Conservation (phyloP, 2,888 invertebrate genomes). For the Antheraea assamensis region DNA sequence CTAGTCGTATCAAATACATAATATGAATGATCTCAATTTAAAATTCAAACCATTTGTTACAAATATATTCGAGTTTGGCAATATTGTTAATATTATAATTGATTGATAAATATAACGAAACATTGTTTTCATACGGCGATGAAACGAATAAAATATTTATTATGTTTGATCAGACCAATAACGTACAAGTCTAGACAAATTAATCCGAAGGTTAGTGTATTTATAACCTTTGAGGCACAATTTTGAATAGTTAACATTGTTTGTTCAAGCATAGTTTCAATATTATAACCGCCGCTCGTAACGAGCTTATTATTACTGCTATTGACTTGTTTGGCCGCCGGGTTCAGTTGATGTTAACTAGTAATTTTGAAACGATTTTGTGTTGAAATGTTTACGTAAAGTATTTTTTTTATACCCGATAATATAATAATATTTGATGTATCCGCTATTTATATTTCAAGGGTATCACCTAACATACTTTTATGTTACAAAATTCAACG, state of each 20-base stretch:
- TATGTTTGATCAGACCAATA: not conserved
- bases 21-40: not conserved
- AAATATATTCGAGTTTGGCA: not conserved
- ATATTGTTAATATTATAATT: not conserved
- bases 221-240: slow-evolving; percentile 20
- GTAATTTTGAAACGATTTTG: slow-evolving; percentile 56
- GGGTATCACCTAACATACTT: not conserved
- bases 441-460: slow-evolving; percentile 11
- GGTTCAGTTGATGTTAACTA: slow-evolving; percentile 51
- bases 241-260: slow-evolving; percentile 21
- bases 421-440: slow-evolving; percentile 7
- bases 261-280: slow-evolving; percentile 21
- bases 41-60: not conserved
- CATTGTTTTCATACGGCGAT: not conserved
- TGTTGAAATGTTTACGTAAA: slow-evolving; percentile 17
- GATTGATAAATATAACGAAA: not conserved
- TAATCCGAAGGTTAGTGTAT: slow-evolving; percentile 21
- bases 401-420: slow-evolving; percentile 5
- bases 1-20: too few species aligned
- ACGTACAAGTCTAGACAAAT: slow-evolving; percentile 38
- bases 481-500: not conserved
- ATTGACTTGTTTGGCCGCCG: slow-evolving; percentile 52
- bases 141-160: not conserved
- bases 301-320: slow-evolving; percentile 53
- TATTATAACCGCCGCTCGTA: slow-evolving; percentile 26